phyloP scores from a whole-genome alignment of 2,888 invertebrate species.

The Dasypogon diadema region DNA sequence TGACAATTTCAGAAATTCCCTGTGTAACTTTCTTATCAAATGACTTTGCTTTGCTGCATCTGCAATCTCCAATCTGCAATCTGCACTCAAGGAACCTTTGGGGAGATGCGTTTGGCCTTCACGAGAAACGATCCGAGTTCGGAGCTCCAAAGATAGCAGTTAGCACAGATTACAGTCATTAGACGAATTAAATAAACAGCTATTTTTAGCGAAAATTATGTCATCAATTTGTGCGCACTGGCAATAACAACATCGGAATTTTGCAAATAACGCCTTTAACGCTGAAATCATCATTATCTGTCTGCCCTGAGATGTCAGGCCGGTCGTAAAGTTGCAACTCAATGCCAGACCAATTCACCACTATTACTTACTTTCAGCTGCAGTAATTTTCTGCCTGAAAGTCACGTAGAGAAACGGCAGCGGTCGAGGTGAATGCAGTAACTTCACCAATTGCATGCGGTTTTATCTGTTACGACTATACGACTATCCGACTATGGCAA shows the following conservation, averaged over 20 bases:
- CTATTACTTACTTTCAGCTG: constrained; percentile 15
- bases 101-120: too few relatives aligned
- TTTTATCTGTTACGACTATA: neutral
- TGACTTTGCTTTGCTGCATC: too few relatives aligned
- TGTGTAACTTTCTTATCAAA: too few relatives aligned
- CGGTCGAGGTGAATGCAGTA: neutral
- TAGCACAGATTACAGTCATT: constrained; percentile 14
- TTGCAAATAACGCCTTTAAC: constrained; percentile 34
- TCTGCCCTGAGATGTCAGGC: constrained; percentile 36
- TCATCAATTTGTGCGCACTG: constrained; percentile 31
- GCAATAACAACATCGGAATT: constrained; percentile 21
- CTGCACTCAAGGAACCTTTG: too few relatives aligned
- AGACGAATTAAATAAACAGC: constrained; percentile 44
- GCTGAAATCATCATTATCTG: constrained; percentile 30
- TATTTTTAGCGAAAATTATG: constrained; percentile 41
- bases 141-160: constrained; percentile 3
- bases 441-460: neutral
- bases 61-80: too few relatives aligned
- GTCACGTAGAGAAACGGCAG: constrained; percentile 28
- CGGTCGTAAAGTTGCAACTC: constrained; percentile 6
- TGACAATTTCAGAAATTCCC: too few relatives aligned
- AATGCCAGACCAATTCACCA: constrained; percentile 18
- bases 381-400: constrained; percentile 12
- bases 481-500: neutral
- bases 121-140: too few relatives aligned